These are phyloP conservation scores for Stegophylla sp. DNA, from an alignment of 2,888 invertebrate genomes.

Conservation along the genomic window DNA sequence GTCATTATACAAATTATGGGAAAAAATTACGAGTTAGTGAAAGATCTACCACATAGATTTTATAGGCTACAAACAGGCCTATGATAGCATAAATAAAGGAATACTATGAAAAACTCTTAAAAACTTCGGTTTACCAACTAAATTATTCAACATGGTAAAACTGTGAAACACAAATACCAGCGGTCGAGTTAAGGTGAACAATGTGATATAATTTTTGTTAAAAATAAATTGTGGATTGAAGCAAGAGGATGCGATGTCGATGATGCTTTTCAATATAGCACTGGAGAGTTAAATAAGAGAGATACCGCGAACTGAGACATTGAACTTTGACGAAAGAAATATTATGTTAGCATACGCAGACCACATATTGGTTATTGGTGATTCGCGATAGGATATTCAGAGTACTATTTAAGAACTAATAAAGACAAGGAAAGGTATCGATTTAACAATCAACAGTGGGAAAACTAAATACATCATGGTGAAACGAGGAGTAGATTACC, in stretches of 20 bases:
- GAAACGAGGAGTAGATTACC: neutral
- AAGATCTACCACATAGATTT: neutral
- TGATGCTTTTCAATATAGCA: neutral
- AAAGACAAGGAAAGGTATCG: constrained; percentile 3
- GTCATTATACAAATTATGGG: neutral
- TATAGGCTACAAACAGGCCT: too few species aligned
- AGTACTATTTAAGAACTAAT: constrained; percentile 10
- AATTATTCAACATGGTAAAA: neutral
- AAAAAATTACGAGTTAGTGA: neutral
- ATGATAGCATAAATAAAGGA: neutral
- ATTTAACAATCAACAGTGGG: neutral
- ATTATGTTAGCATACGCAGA: neutral
- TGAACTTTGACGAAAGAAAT: constrained; percentile 12
- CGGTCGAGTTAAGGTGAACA: neutral
- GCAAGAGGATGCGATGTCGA: neutral
- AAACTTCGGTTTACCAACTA: neutral
- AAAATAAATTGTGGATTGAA: neutral
- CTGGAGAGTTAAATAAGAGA: constrained; percentile 7
- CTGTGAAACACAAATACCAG: neutral
- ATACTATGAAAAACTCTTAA: constrained; percentile 5
- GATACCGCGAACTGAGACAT: neutral
- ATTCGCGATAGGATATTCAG: constrained; percentile 2
- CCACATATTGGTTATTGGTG: constrained; percentile 17
- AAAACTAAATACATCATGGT: constrained; percentile 12
- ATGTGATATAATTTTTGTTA: neutral